Base-by-base conservation (phyloP, 1,140 invertebrate species). In the Calycopis cecrops region DNA sequence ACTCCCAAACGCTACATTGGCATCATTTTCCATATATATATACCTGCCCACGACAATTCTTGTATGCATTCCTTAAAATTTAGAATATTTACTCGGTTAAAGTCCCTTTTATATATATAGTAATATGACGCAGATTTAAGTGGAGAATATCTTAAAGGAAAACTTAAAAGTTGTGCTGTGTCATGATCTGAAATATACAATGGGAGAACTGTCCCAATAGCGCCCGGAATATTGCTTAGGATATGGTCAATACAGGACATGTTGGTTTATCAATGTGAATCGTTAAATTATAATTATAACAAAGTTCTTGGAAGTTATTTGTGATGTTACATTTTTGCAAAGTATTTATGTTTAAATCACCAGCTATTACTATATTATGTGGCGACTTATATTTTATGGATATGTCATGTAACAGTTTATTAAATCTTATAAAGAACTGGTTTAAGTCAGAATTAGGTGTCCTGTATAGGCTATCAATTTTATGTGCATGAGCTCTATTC, bases 181-280 rank as follows among this genome's bases (percentile, higher is more conserved):
- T 47, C 44, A 16, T 47, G 44, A 47, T 47, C 44, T 3, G 44
- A 47, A 18, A 47, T 4, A 18, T 47, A 47, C 16, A 47, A n/a
- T 9, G 44, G 44, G 2, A 47, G 12, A 1, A 47, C 44, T 47
- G 14, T 48, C 9, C 11, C 18, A 9, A n/a, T 34, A 8, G 14
- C 18, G 14, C 12, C 10, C 21, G 14, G 9, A 34, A 17, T 48
- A 14, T 18, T 28, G 28, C 18, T 21, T 48, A 28, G 2, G 21
- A 28, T 28, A 28, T 28, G 21, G 21, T 28, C 21, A 28, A 28
- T 28, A 28, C 21, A 28, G n/a, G n/a, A 28, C 21, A 6, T 6
- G 21, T 28, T 6, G 21, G 2, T 28, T 6, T 28, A 28, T 28
- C 21, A 3, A 28, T 28, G 6, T 28, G 21, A 28, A 3, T 28